phyloP scores from a whole-genome alignment of 1,140 invertebrate species.

The Octopus sinensis region DNA sequence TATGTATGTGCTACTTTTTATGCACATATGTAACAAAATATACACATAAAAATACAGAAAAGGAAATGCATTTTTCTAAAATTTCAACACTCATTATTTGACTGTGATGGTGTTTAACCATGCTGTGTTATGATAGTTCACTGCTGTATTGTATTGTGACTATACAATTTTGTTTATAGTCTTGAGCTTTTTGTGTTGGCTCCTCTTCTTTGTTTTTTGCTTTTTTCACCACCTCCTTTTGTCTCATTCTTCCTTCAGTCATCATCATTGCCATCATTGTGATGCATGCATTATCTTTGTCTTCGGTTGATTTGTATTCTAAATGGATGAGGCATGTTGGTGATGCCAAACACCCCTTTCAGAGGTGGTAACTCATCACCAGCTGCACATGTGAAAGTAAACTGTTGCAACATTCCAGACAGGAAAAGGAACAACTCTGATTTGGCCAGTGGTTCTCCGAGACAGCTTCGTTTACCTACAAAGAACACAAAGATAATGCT shows the following conservation, averaged over 20 bases:
- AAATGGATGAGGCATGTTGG: conserved; percentile 16
- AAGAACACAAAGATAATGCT: neutral
- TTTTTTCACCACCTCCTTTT: neutral
- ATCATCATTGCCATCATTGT: neutral
- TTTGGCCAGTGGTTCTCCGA: conserved; percentile 29
- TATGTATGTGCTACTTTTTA: neutral
- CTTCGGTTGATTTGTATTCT: neutral
- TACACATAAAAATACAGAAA: neutral
- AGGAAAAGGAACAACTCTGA: conserved; percentile 36
- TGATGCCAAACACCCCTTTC: conserved; percentile 23
- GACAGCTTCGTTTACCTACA: conserved; percentile 31
- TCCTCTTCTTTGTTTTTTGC: neutral
- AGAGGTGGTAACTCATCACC: conserved; percentile 22
- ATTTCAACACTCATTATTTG: too few species aligned
- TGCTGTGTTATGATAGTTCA: neutral
- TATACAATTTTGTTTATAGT: neutral
- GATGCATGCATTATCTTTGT: neutral
- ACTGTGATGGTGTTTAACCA: neutral
- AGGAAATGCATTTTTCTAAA: too few species aligned
- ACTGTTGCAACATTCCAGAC: conserved; percentile 30
- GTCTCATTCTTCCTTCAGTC: neutral
- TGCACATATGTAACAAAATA: neutral
- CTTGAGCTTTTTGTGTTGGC: neutral
- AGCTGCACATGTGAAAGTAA: conserved; percentile 57
- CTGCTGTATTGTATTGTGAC: neutral